Evolutionary conservation across 2,888 invertebrate species (phyloP).

Genomic region (Keiferia lycopersicella): DNA sequence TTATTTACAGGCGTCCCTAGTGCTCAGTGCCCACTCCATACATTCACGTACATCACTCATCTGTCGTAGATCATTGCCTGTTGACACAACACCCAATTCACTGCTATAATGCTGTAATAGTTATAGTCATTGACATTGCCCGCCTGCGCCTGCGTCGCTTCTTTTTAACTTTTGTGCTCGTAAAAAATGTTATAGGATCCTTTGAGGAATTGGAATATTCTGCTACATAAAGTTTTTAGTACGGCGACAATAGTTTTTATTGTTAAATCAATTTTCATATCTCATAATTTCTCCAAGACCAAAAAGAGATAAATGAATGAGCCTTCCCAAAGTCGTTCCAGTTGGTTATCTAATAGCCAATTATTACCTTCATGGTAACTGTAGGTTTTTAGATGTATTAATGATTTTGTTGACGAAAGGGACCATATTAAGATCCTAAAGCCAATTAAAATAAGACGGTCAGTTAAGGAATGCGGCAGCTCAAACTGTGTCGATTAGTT

Average conservation of each 20-base stretch:
- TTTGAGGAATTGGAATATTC: neutral
- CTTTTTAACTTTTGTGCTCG: slow-evolving; percentile 10
- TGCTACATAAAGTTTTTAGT: too few species aligned
- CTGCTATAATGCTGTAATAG: neutral
- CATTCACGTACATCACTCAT: neutral
- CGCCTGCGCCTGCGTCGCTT: neutral
- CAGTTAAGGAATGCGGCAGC: slow-evolving; percentile 7
- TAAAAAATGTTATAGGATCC: neutral
- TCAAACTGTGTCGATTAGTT: slow-evolving; percentile 12
- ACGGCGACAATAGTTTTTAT: too few species aligned
- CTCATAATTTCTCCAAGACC: too few species aligned
- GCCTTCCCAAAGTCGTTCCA: too few species aligned
- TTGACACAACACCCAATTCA: slow-evolving; percentile 27
- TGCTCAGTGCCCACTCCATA: slow-evolving; percentile 10
- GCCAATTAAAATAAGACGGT: neutral
- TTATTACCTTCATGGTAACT: too few species aligned
- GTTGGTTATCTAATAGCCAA: too few species aligned
- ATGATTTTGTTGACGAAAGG: neutral
- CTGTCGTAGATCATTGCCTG: slow-evolving; percentile 28
- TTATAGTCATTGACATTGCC: slow-evolving; percentile 25
- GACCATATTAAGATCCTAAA: neutral
- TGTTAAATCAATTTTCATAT: too few species aligned
- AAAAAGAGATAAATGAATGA: too few species aligned
- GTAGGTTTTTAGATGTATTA: too few species aligned
- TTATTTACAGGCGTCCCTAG: neutral